Base-by-base conservation (phyloP, 2,113 vertebrate genomes). In the Beaufortia kweichowensis region DNA sequence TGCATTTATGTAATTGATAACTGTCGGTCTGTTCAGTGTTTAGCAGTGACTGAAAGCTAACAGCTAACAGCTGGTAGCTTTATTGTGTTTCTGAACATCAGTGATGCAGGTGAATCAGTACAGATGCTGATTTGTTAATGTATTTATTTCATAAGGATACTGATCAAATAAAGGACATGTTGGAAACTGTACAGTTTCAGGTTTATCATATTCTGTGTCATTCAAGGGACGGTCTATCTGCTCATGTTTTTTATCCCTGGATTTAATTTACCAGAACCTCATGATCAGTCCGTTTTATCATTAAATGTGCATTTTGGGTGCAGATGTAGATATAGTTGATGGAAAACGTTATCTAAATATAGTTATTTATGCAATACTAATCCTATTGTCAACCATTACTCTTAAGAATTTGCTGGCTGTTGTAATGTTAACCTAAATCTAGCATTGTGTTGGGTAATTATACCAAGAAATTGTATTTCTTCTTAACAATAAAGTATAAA, bases 11-110 rank as follows among this genome's bases (percentile, higher is more conserved):
- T 69, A 10, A 39, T 57, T 68, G 11, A 39, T 28, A 12, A 12
- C 31, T 26, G 21, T 19, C 35, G 2, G 6, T 41, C 1, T 72
- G 31, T 72, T 35, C 28, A 31, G 35, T 3, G 43, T 55, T 69
- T 21, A 17, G 53, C 12, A 8, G 29, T 57, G 39, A 57, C 3
- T 17, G 50, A 72, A 59, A 43, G 55, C 69, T 59, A 72, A 71
- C 67, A 43, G 55, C 69, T 59, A 72, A 71, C 67, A 56, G 12
- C 29, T 56, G 67, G n/a, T 39, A 70, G 67, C 50, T 9, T 70
- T 70, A 35, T 56, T 24, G 68, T 5, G 19, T 55, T 26, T 59
- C 4, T 23, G 66, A 55, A 21, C 3, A 5, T 15, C 50, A 24
- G 48, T 31, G 69, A 72, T 28, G 69, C 53, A 19, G 53, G 31